Base-by-base conservation (phyloP, 2,113 vertebrate species). In the Sprattus sprattus region DNA sequence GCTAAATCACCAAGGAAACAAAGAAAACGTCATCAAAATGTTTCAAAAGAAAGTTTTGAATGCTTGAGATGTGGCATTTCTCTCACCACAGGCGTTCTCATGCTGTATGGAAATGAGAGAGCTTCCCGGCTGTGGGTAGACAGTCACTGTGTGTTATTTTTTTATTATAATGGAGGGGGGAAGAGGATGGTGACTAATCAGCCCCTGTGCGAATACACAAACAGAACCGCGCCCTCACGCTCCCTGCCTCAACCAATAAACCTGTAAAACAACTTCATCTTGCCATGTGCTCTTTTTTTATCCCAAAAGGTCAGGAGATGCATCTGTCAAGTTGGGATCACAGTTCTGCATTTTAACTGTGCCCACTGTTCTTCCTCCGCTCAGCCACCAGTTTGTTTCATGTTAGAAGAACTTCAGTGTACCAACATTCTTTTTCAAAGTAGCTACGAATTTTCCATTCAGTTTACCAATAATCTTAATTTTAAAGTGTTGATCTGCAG, bases 71-170 rank as follows among this genome's bases (percentile, higher is more conserved):
- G 28, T 78, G 71, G 39, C 71, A 78, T 78, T 78, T 78, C 44
- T 39, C 71, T 78, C 71, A 78, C 71, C 71, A 18, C 71, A 78
- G 71, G 71, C 15, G 71, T 78, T 78, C 71, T 78, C 15, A 78
- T 78, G 71, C 25, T 32, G 71, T 78, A 78, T 78, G 71, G 71
- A 78, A 78, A 78, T 78, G 71, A 78, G 32, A 11, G 71, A 44
- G 71, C 28, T 13, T 78, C 28, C 71, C 11, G 4, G 71, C 71
- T 78, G 71, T 39, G 71, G 71, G 10, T 15, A 78, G 67, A 32
- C 67, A 28, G 25, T 78, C 28, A 28, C 71, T 44, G 71, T 78
- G 71, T 78, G 13, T 75, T 75, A 16, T 78, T 78, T 39, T 15
- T 32, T 78, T 32, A 39, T 16, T 78, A 32, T 32, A 11, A 5